Conservation (phyloP, 2,113 vertebrate species). For the Clarias magur region DNA sequence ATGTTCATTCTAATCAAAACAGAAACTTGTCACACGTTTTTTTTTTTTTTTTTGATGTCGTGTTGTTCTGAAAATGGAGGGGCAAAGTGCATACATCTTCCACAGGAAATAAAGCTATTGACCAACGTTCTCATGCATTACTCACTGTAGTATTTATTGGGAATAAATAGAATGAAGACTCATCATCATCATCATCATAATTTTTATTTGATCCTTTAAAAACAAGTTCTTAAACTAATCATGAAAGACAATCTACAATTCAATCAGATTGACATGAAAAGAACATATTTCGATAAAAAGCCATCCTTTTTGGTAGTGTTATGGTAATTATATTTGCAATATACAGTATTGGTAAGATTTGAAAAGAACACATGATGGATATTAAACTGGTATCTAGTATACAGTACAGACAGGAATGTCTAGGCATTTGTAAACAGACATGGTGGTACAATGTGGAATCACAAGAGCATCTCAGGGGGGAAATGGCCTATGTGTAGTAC, state of each 20-base stretch:
- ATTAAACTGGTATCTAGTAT: background rate
- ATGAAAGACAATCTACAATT: background rate
- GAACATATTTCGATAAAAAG: background rate
- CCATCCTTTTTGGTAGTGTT: too few relatives aligned
- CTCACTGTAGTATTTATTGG: too few relatives aligned
- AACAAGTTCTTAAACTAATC: background rate
- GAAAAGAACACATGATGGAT: background rate
- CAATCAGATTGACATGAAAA: background rate
- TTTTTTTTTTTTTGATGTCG: background rate
- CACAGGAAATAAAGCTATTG: conserved; percentile 25
- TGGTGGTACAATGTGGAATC: background rate
- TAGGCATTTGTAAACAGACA: background rate
- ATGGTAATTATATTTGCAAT: background rate
- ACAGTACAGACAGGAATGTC: background rate
- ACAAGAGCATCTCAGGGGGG: background rate
- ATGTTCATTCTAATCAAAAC: conserved; percentile 10
- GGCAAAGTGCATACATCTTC: background rate
- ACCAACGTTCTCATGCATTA: conserved; percentile 10
- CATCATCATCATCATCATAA: background rate
- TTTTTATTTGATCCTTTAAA: background rate
- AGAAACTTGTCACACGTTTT: conserved; percentile 20
- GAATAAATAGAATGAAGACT: background rate
- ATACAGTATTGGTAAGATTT: background rate
- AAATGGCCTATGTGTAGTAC: background rate
- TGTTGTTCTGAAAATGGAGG: background rate